Base-by-base conservation (phyloP, 2,113 vertebrate genomes). In the Rhizomys pruinosus region DNA sequence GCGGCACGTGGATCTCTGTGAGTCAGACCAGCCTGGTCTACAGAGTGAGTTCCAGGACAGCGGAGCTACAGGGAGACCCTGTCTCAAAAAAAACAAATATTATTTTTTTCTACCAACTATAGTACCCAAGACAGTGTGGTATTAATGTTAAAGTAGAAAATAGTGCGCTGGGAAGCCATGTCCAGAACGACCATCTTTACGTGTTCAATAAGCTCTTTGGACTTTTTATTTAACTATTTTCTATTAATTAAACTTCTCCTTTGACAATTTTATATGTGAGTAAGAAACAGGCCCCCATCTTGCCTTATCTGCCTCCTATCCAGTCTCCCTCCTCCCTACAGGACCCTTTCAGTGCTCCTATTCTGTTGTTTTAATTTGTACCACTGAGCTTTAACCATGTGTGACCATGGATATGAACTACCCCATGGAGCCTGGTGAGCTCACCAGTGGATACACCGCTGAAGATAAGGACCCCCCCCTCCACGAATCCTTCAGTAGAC, bases 231-330 rank as follows among this genome's bases (percentile, higher is more conserved):
- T 32, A 59, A 81, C 29, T 63, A 42, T 10, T 11, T 74, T 63
- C n/a, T 19, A 63, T 81, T 63, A 63, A 63, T 81, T 39, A 29
- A 39, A 42, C 42, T 42, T 63, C 12, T 63, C n/a, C 59, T 63
- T 63, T 81, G 25, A 32, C 4, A 3, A 2, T 42, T 81, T 64
- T 2, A 29, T 42, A 11, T 7, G 15, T 42, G 59, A 8, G n/a
- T 63, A 17, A 7, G 6, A 2, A n/a, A n/a, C n/a, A n/a, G n/a
- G n/a, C 37, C 20, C 16, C 13, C n/a, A 27, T 16, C 23, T 0
- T 39, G n/a, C 7, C 79, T 80, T 63, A 39, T 32, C 7, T 29
- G 15, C 25, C 16, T 42, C 37, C 59, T 63, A 79, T 16, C 22
- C 47, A 34, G 12, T 57, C 63, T 15, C 78, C n/a, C 5, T 29